phyloP scores from a whole-genome alignment of 53 echinoderm and acorn worm species.

The Luidia sarsii region DNA sequence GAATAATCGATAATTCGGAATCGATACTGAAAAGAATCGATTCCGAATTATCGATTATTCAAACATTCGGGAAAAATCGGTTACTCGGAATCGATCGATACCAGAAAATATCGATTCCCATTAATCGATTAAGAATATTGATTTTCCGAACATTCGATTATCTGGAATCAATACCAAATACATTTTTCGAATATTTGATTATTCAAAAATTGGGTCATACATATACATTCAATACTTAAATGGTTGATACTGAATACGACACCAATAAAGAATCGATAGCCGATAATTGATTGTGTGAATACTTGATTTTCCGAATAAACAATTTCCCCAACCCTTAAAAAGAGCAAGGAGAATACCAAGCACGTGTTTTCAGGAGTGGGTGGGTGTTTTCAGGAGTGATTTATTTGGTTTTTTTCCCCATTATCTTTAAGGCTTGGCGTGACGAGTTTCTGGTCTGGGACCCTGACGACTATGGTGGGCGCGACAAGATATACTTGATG shows the following conservation, averaged over 20 bases:
- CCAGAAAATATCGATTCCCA: no score
- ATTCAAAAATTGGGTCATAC: no score
- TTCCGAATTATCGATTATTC: no score
- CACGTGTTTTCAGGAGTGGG: not conserved
- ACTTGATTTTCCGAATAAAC: not conserved
- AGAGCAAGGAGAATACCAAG: not conserved
- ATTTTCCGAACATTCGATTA: no score
- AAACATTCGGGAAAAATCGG: no score
- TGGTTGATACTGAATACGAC: not conserved
- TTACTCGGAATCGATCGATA: no score
- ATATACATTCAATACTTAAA: not conserved
- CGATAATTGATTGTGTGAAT: not conserved
- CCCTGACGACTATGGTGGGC: slow-evolving; percentile 71
- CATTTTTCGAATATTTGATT: no score
- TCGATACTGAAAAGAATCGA: no score
- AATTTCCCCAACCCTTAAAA: not conserved
- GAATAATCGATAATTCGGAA: no score
- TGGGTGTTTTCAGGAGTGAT: not conserved
- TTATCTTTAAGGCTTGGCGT: slow-evolving; percentile 65
- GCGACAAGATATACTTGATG: slow-evolving; percentile 20
- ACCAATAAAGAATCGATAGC: not conserved
- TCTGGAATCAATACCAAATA: no score
- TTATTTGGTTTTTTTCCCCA: not conserved
- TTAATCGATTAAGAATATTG: no score
- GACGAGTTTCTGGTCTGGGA: slow-evolving; percentile 83